These are phyloP conservation scores for Leucozona laternaria DNA, from an alignment of 2,888 invertebrate genomes.

Conservation along the genomic window DNA sequence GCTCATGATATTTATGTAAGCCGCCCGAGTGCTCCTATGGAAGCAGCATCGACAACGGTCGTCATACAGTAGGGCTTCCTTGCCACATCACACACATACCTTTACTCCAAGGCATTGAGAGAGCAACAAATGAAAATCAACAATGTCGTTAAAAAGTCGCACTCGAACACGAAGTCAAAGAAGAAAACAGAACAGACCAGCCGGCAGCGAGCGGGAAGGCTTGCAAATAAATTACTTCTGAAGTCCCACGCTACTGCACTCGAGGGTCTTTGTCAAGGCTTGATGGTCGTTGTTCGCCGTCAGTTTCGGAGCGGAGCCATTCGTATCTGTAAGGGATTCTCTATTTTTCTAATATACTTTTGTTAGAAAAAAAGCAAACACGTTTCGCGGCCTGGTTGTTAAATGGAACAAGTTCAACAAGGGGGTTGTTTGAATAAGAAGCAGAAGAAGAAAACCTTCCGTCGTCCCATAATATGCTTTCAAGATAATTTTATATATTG, in stretches of 20 bases:
- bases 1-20: slow-evolving; percentile 32
- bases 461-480: slow-evolving; percentile 29
- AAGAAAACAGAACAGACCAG: neutral
- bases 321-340: slow-evolving; percentile 1
- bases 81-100: neutral
- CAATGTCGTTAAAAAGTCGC: slow-evolving; percentile 30
- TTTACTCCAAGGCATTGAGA: slow-evolving; percentile 11
- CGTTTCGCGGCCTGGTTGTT: slow-evolving; percentile 24
- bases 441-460: slow-evolving; percentile 23
- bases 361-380: slow-evolving; percentile 13
- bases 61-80: slow-evolving; percentile 37
- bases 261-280: slow-evolving; percentile 67
- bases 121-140: slow-evolving; percentile 63
- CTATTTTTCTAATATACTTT: slow-evolving; percentile 9
- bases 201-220: neutral
- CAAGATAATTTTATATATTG: slow-evolving; percentile 51
- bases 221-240: slow-evolving; percentile 62
- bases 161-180: slow-evolving; percentile 32
- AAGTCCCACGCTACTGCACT: slow-evolving; percentile 58
- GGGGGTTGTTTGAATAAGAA: slow-evolving; percentile 20
- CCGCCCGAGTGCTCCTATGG: slow-evolving; percentile 3
- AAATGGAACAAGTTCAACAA: slow-evolving; percentile 29
- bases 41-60: slow-evolving; percentile 19
- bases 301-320: neutral
- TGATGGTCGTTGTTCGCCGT: neutral